phyloP scores from a whole-genome alignment of 2,797 vertebrate genomes.

The Vireo griseus region DNA sequence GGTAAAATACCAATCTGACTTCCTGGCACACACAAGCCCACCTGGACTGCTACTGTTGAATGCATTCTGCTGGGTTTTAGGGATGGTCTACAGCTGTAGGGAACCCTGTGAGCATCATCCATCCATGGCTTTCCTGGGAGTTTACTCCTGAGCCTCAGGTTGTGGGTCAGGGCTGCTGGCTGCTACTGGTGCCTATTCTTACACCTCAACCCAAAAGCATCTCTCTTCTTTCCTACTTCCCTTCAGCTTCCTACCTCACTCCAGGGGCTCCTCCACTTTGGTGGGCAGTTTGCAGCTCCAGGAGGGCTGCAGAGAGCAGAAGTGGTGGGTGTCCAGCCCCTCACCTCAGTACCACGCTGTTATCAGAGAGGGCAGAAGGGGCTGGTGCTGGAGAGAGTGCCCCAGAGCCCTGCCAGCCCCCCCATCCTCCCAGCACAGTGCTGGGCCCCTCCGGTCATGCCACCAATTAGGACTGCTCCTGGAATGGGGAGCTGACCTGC shows the following conservation, averaged over 20 bases:
- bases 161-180: background rate
- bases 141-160: background rate
- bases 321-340: accelerated
- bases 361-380: background rate
- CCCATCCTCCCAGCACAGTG: accelerated
- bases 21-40: background rate
- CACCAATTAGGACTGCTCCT: background rate
- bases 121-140: background rate
- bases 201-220: background rate
- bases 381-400: background rate
- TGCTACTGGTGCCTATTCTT: background rate
- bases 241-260: background rate
- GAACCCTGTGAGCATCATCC: background rate
- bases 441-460: background rate
- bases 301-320: background rate
- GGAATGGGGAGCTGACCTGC: background rate
- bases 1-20: background rate
- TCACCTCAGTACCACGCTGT: accelerated
- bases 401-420: background rate
- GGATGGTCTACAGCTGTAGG: background rate
- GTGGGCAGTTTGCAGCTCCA: background rate
- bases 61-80: background rate
- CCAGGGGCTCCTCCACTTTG: background rate
- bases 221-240: background rate
- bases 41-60: background rate